Evolutionary conservation across 1,140 invertebrate species (phyloP).

Genomic region (Lucilia sericata): DNA sequence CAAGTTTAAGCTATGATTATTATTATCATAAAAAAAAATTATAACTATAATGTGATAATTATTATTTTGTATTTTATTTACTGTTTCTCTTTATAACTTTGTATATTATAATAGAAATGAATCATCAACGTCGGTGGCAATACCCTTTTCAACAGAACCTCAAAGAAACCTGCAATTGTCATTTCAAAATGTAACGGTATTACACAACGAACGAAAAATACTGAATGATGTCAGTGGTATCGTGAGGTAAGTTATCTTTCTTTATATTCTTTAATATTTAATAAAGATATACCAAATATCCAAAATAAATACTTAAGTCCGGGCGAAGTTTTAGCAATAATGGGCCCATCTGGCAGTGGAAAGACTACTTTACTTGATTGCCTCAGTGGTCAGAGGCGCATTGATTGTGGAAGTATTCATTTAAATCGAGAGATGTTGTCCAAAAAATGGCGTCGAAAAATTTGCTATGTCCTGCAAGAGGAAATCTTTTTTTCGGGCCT

Average conservation of each 20-base stretch:
- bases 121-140: conserved; percentile 63
- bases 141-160: conserved; percentile 67
- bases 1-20: too few relatives aligned
- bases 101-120: background rate
- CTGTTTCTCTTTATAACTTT: background rate
- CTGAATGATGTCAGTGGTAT: conserved; percentile 80
- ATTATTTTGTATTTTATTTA: too few relatives aligned
- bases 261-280: too few relatives aligned
- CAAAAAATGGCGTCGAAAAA: conserved; percentile 81
- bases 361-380: conserved; percentile 87
- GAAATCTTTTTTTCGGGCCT: conserved; percentile 88
- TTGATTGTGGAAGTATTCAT: conserved; percentile 78
- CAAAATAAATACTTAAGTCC: conserved; percentile 66
- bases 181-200: conserved; percentile 75
- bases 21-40: too few relatives aligned
- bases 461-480: conserved; percentile 88
- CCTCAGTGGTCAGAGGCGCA: conserved; percentile 77
- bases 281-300: too few relatives aligned
- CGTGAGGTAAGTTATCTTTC: conserved; percentile 69
- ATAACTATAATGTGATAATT: too few relatives aligned
- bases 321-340: conserved; percentile 84
- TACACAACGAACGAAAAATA: conserved; percentile 72
- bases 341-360: conserved; percentile 85
- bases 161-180: conserved; percentile 76
- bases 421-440: conserved; percentile 81